Base-by-base conservation (phyloP, 2,888 invertebrate species). In the Sphinx pinastri region DNA sequence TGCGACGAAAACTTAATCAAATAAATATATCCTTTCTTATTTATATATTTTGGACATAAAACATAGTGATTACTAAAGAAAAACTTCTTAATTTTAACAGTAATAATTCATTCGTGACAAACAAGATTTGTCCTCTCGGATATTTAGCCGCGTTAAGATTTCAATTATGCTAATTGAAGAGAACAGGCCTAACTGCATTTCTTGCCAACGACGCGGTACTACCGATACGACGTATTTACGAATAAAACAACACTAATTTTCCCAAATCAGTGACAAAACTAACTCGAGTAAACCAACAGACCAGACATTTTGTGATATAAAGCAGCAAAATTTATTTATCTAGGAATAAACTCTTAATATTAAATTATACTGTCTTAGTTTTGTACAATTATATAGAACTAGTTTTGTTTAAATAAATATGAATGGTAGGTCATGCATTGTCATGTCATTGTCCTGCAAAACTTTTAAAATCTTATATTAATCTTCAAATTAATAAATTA, bases 121-220 rank as follows among this genome's bases (percentile, higher is more conserved):
- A 73, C 69, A 78, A 77, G 75, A 75, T 78, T 75, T 76, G 77
- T 78, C 78, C 72, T 72, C 73, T 73, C 74, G 73, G 71, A 74
- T 77, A 72, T 75, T 82, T 76, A 77, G 75, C 73, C 77, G 77
- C 75, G 79, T 82, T 82, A 80, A 84, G 81, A 84, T 84, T 81
- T 81, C 82, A 86, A 88, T 87, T 88, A 87, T 88, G 85, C 78
- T 87, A 88, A 88, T 87, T 84, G 81, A 79, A 73, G 72, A 73
- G 76, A 77, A 79, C 74, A 73, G 78, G 77, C 74, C 70, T 71
- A 75, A 70, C 81, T 76, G 83, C 85, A 84, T 86, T 85, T 87
- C 86, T 88, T 83, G 84, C 72, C 76, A 76, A 70, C 77, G 80
- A 87, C 76, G 85, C 84, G 80, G 84, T 75, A 71, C 76, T 73